Evolutionary conservation across 1,140 invertebrate species (phyloP).

Genomic region (Magallana gigas): DNA sequence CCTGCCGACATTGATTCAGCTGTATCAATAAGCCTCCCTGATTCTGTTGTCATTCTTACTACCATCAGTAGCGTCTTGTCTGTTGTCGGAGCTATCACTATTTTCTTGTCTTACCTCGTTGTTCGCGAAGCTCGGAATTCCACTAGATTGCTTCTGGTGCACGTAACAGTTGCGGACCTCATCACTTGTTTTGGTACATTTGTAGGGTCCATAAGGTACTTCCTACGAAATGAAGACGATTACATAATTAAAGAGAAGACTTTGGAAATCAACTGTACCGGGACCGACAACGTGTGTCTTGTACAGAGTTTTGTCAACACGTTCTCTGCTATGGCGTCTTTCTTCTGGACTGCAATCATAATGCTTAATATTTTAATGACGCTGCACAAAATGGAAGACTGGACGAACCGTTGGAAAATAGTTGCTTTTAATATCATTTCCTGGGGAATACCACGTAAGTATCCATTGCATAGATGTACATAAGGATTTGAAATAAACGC

Average conservation of each 20-base stretch:
- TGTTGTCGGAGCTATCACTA: neutral
- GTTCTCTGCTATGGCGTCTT: constrained; percentile 54
- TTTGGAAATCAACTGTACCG: neutral
- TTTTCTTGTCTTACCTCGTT: constrained; percentile 11
- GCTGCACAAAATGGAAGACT: neutral
- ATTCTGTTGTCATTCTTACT: too few relatives aligned
- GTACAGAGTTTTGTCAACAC: constrained; percentile 56
- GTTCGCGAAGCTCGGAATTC: neutral
- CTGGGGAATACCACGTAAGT: constrained; percentile 58
- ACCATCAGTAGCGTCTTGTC: neutral
- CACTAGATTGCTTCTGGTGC: neutral
- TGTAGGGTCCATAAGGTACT: constrained; percentile 7
- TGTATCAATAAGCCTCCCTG: too few relatives aligned
- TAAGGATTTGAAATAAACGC: too few relatives aligned
- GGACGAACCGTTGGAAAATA: neutral
- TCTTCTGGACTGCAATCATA: constrained; percentile 55
- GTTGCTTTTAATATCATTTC: constrained; percentile 41
- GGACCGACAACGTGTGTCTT: constrained; percentile 17
- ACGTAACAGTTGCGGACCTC: constrained; percentile 32
- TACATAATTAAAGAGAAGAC: neutral
- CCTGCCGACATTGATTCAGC: too few relatives aligned
- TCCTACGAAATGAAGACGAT: neutral
- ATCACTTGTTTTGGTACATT: constrained; percentile 27
- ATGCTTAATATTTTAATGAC: constrained; percentile 44
- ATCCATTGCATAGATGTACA: neutral